A percentile compares a stretch with the other conserved stretches of the same genome.
Conservation (phyloP, 2,797 vertebrate genomes). For the Borostomias antarcticus region DNA sequence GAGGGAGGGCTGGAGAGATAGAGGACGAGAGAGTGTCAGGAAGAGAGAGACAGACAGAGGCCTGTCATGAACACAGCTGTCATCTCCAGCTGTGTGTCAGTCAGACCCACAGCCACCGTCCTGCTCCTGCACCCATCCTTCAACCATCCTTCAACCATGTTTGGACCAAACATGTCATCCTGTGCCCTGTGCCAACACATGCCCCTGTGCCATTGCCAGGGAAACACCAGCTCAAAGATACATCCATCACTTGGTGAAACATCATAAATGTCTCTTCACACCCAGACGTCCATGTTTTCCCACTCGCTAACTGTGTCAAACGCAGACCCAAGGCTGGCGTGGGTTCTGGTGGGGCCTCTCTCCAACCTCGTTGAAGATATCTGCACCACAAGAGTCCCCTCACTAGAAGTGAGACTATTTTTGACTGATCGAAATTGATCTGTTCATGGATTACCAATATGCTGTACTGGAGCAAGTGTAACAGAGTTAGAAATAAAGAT, state of each 20-base stretch:
- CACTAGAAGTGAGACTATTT: too few species aligned
- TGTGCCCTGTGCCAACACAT: constrained; percentile 19
- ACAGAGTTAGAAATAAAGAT: too few species aligned
- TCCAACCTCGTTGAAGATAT: neutral
- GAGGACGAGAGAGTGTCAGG: constrained; percentile 4
- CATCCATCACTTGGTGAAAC: constrained; percentile 1
- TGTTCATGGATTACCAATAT: too few species aligned
- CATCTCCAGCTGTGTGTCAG: constrained; percentile 63
- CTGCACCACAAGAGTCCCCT: neutral
- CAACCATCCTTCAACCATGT: constrained; percentile 75
- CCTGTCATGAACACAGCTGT: constrained; percentile 60
- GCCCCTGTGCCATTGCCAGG: neutral
- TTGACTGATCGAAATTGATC: too few species aligned
- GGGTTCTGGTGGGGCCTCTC: neutral
- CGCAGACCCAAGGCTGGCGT: neutral
- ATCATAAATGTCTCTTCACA: neutral
- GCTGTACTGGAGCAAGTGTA: too few species aligned
- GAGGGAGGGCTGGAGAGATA: constrained; percentile 34
- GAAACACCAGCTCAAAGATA: neutral
- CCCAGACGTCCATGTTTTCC: neutral
- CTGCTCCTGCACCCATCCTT: constrained; percentile 70
- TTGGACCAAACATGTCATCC: constrained; percentile 72
- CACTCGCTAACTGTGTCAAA: neutral
- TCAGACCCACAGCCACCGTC: constrained; percentile 68
- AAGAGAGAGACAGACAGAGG: constrained; percentile 47